Evolutionary conservation across 2,797 vertebrate genomes (phyloP).

Genomic region (Enteromius mattozi): DNA sequence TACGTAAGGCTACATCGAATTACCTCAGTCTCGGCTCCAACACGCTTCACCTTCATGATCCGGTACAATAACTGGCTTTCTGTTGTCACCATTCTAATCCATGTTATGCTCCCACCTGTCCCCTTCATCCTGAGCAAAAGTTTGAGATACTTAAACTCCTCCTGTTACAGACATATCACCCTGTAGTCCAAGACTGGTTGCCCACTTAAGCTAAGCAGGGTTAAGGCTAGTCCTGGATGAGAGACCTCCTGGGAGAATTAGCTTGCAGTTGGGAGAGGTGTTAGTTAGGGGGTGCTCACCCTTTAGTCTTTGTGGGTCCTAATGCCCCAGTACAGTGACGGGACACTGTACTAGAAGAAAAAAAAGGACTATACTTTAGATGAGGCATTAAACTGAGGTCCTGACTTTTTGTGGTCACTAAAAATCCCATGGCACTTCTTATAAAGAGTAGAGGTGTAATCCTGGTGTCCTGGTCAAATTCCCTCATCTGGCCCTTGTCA

Average conservation of each 20-base stretch:
- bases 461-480: background rate
- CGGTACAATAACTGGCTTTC: background rate
- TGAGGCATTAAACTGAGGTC: background rate
- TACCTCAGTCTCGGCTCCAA: background rate
- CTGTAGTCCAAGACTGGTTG: background rate
- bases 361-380: background rate
- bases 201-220: background rate
- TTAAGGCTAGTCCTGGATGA: background rate
- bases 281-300: too few species aligned
- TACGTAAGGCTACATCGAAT: background rate
- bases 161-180: background rate
- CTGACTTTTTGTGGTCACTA: background rate
- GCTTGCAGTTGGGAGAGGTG: too few species aligned
- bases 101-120: background rate
- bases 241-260: background rate
- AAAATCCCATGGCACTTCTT: background rate
- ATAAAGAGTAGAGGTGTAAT: background rate
- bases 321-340: too few species aligned
- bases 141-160: background rate
- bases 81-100: background rate
- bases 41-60: background rate
- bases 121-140: background rate
- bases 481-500: background rate
- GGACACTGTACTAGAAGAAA: too few species aligned
- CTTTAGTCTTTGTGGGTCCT: too few species aligned